Percentiles rank a stretch among this genome's conserved stretches.
Conservation (phyloP, 2,888 invertebrate genomes). For the Diplolepis rosae region DNA sequence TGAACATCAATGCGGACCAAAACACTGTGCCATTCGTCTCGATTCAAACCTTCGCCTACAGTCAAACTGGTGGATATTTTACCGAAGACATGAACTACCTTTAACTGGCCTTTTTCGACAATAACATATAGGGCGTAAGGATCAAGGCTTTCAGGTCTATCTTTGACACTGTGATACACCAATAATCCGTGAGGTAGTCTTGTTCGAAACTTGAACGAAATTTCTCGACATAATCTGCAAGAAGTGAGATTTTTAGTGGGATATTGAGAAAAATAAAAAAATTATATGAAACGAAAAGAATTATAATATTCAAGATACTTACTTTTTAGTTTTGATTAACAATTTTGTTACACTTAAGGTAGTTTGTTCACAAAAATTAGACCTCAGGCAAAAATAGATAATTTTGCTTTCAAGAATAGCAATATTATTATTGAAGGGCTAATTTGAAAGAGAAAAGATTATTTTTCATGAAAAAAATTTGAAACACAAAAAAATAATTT, state of each 20-base stretch:
- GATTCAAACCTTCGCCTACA: conserved; percentile 90
- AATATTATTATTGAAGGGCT: too few species aligned
- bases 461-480: too few species aligned
- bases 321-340: too few species aligned
- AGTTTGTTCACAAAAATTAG: too few species aligned
- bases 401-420: too few species aligned
- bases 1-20: conserved; percentile 91
- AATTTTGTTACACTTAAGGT: too few species aligned
- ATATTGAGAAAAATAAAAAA: not conserved
- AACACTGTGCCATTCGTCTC: conserved; percentile 93
- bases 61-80: conserved; percentile 89
- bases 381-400: too few species aligned
- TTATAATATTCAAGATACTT: too few species aligned
- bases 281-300: not conserved
- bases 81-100: conserved; percentile 93
- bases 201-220: conserved; percentile 92
- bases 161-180: conserved; percentile 93
- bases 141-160: conserved; percentile 85
- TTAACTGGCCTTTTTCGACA: conserved; percentile 92
- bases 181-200: conserved; percentile 90
- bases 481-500: too few species aligned
- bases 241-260: conserved; percentile 6
- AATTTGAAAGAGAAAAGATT: too few species aligned
- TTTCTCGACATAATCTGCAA: conserved; percentile 87
- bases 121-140: conserved; percentile 94